A percentile compares a stretch with the other conserved stretches of the same genome.
These are phyloP conservation scores for Falco novaeseelandiae DNA, from an alignment of 2,797 vertebrate species.

Conservation along the genomic window DNA sequence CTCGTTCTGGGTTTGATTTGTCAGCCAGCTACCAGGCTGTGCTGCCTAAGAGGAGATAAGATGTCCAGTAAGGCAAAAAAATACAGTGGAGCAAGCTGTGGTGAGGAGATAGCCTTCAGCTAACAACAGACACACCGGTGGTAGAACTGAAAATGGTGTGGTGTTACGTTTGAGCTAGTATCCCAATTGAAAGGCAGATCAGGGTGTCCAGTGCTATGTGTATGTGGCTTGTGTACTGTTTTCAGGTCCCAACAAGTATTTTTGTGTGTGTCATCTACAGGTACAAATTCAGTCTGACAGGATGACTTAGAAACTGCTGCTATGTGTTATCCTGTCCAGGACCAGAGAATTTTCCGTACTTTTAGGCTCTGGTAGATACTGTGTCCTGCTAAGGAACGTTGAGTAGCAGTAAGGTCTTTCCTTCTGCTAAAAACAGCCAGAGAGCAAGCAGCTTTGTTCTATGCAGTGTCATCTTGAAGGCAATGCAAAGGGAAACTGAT, in stretches of 20 bases:
- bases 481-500: neutral
- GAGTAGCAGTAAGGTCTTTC: neutral
- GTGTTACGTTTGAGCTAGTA: neutral
- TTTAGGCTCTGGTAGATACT: neutral
- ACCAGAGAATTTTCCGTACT: neutral
- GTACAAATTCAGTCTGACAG: neutral
- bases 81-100: neutral
- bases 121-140: neutral
- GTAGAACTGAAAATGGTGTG: neutral
- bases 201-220: neutral
- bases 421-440: neutral
- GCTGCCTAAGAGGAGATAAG: neutral
- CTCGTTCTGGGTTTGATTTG: neutral
- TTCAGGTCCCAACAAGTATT: neutral
- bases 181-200: neutral
- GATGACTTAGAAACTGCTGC: neutral
- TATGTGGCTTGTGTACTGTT: neutral
- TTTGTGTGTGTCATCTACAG: neutral
- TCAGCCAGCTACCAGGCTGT: accelerated
- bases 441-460: neutral
- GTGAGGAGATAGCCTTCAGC: neutral
- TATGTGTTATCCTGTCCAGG: neutral
- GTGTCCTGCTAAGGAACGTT: neutral
- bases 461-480: neutral
- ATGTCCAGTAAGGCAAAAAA: neutral